Evolutionary conservation across 2,888 invertebrate species (phyloP).

Genomic region (Lacanobia wlatinum): DNA sequence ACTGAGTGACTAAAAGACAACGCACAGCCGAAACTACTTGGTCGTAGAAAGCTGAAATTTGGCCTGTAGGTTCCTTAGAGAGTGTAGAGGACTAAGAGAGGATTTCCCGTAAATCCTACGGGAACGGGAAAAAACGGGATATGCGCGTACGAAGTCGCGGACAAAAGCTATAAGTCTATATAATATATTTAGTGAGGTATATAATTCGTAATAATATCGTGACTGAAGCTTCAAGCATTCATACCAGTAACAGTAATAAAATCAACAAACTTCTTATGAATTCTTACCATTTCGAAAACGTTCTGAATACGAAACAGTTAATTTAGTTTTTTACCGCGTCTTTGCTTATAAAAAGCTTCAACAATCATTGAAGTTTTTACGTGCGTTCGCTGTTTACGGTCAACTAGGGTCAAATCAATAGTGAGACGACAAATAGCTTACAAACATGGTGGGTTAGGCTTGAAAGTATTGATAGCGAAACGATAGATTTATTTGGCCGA

Average conservation of each 20-base stretch:
- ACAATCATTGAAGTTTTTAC: slow-evolving; percentile 50
- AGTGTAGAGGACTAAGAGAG: too few relatives aligned
- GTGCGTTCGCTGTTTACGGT: slow-evolving; percentile 25
- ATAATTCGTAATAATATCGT: slow-evolving; percentile 22
- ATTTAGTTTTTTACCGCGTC: slow-evolving; percentile 32
- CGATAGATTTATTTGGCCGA: not conserved
- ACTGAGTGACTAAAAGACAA: too few relatives aligned
- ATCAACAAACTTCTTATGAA: slow-evolving; percentile 42
- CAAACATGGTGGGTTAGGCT: slow-evolving; percentile 36
- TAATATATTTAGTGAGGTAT: too few relatives aligned
- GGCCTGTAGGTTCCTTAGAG: too few relatives aligned
- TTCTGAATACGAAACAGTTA: slow-evolving; percentile 41
- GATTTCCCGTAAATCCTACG: too few relatives aligned
- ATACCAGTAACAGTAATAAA: slow-evolving; percentile 29
- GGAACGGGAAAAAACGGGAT: too few relatives aligned
- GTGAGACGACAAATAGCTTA: slow-evolving; percentile 45
- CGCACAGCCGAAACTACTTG: too few relatives aligned
- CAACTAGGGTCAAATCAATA: slow-evolving; percentile 54
- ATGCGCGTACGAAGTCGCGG: too few relatives aligned
- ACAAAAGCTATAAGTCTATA: too few relatives aligned
- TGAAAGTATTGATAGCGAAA: slow-evolving; percentile 5
- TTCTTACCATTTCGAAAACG: slow-evolving; percentile 36
- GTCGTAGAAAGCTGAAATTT: too few relatives aligned
- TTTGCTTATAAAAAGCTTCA: slow-evolving; percentile 29
- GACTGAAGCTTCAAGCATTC: slow-evolving; percentile 7